phyloP scores from a whole-genome alignment of 2,797 vertebrate genomes.

The Pseudochromis fuscus region DNA sequence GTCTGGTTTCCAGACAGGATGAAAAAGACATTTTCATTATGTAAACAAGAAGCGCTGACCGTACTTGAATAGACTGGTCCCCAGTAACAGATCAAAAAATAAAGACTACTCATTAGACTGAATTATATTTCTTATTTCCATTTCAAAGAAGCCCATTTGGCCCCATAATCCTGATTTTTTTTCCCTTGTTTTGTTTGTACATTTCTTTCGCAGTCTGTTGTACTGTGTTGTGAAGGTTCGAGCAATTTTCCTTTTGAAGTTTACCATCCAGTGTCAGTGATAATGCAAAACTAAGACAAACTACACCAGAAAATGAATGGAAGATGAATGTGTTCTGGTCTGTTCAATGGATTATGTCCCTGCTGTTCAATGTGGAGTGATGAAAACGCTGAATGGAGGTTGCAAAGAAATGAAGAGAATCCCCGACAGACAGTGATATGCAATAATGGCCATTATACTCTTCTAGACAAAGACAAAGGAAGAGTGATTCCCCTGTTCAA shows the following conservation, averaged over 20 bases:
- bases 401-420: conserved; percentile 17
- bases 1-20: conserved; percentile 19
- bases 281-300: conserved; percentile 35
- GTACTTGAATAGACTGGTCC: conserved; percentile 15
- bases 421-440: conserved; percentile 10
- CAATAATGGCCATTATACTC: conserved; percentile 6
- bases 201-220: conserved; percentile 26
- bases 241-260: conserved; percentile 32
- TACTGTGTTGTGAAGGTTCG: conserved; percentile 25
- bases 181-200: conserved; percentile 6
- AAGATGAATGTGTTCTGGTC: conserved; percentile 23
- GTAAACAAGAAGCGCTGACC: conserved; percentile 1
- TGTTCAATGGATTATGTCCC: conserved; percentile 16
- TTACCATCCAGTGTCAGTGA: conserved; percentile 1
- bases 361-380: conserved; percentile 5
- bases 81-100: conserved; percentile 34
- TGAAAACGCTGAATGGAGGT: conserved; percentile 12
- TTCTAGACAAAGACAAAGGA: conserved; percentile 19
- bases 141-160: conserved; percentile 52
- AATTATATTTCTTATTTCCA: conserved; percentile 44
- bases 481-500: conserved; percentile 15
- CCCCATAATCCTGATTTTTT: conserved; percentile 39
- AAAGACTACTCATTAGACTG: conserved; percentile 44
- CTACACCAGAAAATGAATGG: conserved; percentile 15
- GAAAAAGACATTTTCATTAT: conserved; percentile 16